A percentile compares a stretch with the other conserved stretches of the same genome.
These are phyloP conservation scores for Xyrauchen texanus DNA, from an alignment of 2,113 vertebrate species.

Conservation along the genomic window DNA sequence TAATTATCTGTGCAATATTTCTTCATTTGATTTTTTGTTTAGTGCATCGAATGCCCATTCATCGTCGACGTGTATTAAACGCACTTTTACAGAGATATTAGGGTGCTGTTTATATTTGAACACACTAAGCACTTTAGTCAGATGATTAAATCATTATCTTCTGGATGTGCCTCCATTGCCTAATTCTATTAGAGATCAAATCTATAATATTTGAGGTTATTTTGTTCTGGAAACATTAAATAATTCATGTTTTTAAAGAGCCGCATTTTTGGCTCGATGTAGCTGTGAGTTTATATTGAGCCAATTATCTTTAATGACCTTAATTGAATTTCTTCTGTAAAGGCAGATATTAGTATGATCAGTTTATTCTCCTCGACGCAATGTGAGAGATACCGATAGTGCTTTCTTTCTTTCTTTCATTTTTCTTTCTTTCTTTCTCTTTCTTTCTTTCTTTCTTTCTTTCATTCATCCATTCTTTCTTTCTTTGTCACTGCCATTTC, in stretches of 20 bases:
- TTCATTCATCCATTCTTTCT: constrained; percentile 32
- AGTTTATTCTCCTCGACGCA: constrained; percentile 64
- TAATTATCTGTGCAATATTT: constrained; percentile 66
- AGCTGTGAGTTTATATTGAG: constrained; percentile 65
- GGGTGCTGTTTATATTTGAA: constrained; percentile 47
- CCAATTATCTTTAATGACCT: constrained; percentile 80
- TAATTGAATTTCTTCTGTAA: constrained; percentile 77
- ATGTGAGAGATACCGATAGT: constrained; percentile 65
- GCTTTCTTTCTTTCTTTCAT: not conserved
- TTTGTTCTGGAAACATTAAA: constrained; percentile 52
- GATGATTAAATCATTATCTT: constrained; percentile 72
- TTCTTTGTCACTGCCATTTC: not conserved
- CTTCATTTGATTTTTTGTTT: constrained; percentile 48
- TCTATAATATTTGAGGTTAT: constrained; percentile 54
- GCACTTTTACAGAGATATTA: constrained; percentile 60
- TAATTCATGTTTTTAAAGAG: constrained; percentile 63
- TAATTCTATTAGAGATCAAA: constrained; percentile 61
- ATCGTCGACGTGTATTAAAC: constrained; percentile 59
- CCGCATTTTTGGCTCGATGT: constrained; percentile 59
- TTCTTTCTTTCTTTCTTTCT: constrained; percentile 29
- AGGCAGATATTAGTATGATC: constrained; percentile 77
- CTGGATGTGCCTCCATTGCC: constrained; percentile 56
- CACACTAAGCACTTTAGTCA: constrained; percentile 64
- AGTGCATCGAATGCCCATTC: constrained; percentile 63
- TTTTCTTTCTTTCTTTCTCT: constrained; percentile 25